Conservation (phyloP, 2,797 vertebrate species). For the Coregonus suidteri region DNA sequence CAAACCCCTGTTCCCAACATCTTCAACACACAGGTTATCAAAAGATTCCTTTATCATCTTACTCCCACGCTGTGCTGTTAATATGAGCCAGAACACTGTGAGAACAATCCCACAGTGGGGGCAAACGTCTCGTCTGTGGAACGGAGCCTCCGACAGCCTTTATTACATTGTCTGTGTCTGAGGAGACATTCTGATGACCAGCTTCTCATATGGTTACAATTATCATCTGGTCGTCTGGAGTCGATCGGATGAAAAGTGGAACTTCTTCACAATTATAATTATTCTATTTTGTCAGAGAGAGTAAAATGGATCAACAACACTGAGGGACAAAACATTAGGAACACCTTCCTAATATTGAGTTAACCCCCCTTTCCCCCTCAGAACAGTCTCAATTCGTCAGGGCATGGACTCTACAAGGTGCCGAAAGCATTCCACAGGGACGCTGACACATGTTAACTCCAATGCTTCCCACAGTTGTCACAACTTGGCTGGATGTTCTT, state of each 20-base stretch:
- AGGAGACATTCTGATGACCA: conserved; percentile 35
- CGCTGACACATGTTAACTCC: no score
- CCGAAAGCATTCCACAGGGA: no score
- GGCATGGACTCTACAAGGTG: no score
- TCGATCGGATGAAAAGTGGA: conserved; percentile 9
- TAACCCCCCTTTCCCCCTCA: no score
- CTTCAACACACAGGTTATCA: conserved; percentile 61
- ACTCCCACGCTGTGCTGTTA: conserved; percentile 49
- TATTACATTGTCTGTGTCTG: conserved; percentile 52
- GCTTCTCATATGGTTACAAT: conserved; percentile 41
- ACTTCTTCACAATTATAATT: not conserved
- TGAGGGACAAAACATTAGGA: no score
- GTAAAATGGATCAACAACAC: conserved; percentile 46
- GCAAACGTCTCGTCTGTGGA: conserved; percentile 44
- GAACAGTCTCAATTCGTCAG: no score
- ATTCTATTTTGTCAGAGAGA: conserved; percentile 34
- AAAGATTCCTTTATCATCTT: conserved; percentile 59
- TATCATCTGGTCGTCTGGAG: conserved; percentile 33
- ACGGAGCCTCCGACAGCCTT: conserved; percentile 52
- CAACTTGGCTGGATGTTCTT: no score
- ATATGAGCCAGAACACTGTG: conserved; percentile 40
- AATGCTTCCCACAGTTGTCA: no score
- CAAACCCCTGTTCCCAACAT: conserved; percentile 49
- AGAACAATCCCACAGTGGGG: conserved; percentile 52
- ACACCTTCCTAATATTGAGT: no score